phyloP scores from a whole-genome alignment of 2,888 invertebrate species.

The Pseudococcus viburni region DNA sequence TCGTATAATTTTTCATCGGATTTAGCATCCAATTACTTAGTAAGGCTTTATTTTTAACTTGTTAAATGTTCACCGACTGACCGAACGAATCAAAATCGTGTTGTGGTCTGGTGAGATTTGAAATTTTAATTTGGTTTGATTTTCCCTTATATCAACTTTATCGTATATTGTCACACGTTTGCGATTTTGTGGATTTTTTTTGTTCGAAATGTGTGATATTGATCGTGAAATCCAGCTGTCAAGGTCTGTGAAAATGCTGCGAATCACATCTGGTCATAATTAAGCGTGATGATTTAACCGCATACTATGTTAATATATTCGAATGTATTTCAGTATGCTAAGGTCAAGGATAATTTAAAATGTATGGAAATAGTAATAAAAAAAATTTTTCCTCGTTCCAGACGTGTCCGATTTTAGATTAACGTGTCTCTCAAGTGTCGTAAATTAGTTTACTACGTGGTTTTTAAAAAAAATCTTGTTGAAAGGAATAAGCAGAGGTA shows the following conservation, averaged over 20 bases:
- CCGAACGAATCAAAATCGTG: neutral
- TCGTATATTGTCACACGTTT: neutral
- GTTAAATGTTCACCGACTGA: neutral
- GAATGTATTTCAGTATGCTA: neutral
- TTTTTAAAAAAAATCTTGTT: neutral
- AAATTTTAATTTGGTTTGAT: neutral
- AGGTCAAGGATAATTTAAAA: slow-evolving; percentile 43
- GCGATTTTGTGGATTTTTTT: neutral
- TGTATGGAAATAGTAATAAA: neutral
- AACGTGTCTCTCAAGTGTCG: neutral
- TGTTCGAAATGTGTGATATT: neutral
- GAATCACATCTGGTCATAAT: neutral
- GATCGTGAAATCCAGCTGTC: neutral
- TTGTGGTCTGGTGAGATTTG: neutral
- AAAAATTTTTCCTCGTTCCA: slow-evolving; percentile 28
- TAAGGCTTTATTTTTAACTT: slow-evolving; percentile 10
- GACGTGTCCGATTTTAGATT: slow-evolving; percentile 34
- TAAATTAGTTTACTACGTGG: slow-evolving; percentile 10
- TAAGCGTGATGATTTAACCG: neutral
- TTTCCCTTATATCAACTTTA: neutral
- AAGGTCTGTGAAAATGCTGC: slow-evolving; percentile 3
- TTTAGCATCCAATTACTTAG: neutral
- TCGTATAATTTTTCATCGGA: slow-evolving; percentile 25
- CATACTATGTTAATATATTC: slow-evolving; percentile 1
- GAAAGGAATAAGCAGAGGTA: neutral